These are phyloP conservation scores for Ecdyonurus torrentis DNA, from an alignment of 2,888 invertebrate genomes.

Conservation along the genomic window DNA sequence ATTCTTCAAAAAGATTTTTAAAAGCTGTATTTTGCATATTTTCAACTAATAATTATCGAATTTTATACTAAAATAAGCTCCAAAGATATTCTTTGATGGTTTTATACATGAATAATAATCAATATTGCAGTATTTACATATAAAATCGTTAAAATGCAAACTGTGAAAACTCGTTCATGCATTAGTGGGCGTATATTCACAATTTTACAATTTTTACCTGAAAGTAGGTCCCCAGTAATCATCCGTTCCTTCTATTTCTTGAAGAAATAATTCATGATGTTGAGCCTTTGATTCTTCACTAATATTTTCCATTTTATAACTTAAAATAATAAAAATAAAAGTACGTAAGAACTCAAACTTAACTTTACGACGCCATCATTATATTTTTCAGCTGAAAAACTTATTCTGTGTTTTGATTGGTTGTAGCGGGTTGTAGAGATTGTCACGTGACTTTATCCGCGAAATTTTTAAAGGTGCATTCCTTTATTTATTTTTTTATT, in stretches of 20 bases:
- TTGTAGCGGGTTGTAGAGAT: too few species aligned
- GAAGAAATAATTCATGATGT: conserved; percentile 39
- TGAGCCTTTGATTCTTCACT: conserved; percentile 21
- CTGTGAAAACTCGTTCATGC: too few species aligned
- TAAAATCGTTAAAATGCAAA: too few species aligned
- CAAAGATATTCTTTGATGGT: too few species aligned
- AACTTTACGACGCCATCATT: background rate
- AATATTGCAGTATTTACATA: too few species aligned
- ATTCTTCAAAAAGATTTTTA: background rate
- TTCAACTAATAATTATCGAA: background rate
- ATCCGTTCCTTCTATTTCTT: conserved; percentile 80
- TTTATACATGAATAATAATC: too few species aligned
- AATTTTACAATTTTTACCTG: conserved; percentile 33
- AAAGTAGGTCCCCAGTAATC: conserved; percentile 88
- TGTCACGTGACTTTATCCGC: too few species aligned
- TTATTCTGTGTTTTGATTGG: too few species aligned
- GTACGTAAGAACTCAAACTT: background rate
- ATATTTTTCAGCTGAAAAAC: background rate
- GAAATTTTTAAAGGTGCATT: too few species aligned
- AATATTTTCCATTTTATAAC: conserved; percentile 5
- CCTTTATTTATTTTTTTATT: too few species aligned
- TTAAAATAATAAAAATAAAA: background rate
- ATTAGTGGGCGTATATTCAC: background rate
- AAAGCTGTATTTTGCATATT: background rate
- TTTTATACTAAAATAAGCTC: too few species aligned